These are phyloP conservation scores for Oryzias curvinotus DNA, from an alignment of 2,113 vertebrate species.

Conservation along the genomic window DNA sequence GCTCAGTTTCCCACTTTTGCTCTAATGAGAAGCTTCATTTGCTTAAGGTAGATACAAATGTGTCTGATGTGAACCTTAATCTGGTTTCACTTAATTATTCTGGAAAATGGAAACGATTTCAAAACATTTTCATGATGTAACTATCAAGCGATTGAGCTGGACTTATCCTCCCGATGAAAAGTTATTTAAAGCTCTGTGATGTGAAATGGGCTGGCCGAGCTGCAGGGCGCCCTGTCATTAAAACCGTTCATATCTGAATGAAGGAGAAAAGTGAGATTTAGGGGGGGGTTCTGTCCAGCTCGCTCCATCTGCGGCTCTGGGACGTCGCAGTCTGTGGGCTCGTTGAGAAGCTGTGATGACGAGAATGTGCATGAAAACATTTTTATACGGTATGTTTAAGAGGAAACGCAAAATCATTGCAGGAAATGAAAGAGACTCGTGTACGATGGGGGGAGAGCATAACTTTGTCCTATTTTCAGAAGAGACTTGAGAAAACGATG, in stretches of 20 bases:
- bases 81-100: too few relatives aligned
- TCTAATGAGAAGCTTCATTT: too few relatives aligned
- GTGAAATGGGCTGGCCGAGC: too few relatives aligned
- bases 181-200: too few relatives aligned
- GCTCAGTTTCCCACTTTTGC: too few relatives aligned
- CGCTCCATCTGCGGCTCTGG: slow-evolving; percentile 34
- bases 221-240: too few relatives aligned
- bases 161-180: too few relatives aligned
- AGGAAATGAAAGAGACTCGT: slow-evolving; percentile 52
- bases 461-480: slow-evolving; percentile 53
- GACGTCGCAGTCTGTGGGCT: slow-evolving; percentile 9
- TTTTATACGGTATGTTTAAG: slow-evolving; percentile 42
- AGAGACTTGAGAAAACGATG: slow-evolving; percentile 25
- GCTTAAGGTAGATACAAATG: too few relatives aligned
- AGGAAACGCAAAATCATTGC: slow-evolving; percentile 24
- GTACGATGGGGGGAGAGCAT: slow-evolving; percentile 37
- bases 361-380: slow-evolving; percentile 61
- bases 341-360: slow-evolving; percentile 22
- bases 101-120: neutral
- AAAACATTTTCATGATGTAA: too few relatives aligned
- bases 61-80: too few relatives aligned
- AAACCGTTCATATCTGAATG: neutral
- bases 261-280: neutral
- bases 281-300: neutral
- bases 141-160: too few relatives aligned